Percentiles rank a stretch among this genome's conserved stretches.
Evolutionary conservation across 1,140 invertebrate genomes (phyloP).

Genomic region (Panagrolaimus sp.): DNA sequence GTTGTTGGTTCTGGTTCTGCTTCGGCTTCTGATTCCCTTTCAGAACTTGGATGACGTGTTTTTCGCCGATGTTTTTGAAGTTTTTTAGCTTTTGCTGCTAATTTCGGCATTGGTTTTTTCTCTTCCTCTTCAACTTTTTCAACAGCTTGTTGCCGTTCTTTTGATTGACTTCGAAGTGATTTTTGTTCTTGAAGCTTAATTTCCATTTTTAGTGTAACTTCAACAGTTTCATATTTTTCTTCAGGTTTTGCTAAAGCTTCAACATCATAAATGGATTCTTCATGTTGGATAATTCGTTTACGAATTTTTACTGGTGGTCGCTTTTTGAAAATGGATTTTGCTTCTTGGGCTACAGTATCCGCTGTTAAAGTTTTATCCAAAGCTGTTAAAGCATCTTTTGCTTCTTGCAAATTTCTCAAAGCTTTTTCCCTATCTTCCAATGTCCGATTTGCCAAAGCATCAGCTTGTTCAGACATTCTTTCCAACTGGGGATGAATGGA

Average conservation of each 20-base stretch:
- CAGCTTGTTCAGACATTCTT: too few species aligned
- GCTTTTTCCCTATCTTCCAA: too few species aligned
- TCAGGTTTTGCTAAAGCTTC: not conserved
- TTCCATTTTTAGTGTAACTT: slow-evolving; percentile 4
- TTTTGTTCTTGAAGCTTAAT: not conserved
- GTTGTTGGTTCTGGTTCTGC: not conserved
- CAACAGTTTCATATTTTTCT: slow-evolving; percentile 9
- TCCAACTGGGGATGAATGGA: too few species aligned
- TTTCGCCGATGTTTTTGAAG: slow-evolving; percentile 3
- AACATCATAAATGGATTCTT: too few species aligned
- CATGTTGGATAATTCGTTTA: too few species aligned
- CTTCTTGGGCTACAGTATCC: too few species aligned
- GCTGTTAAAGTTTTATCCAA: too few species aligned
- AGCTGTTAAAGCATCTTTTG: too few species aligned
- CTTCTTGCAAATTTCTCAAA: too few species aligned
- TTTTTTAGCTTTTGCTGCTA: not conserved
- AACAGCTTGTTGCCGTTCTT: too few species aligned
- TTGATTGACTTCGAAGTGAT: too few species aligned
- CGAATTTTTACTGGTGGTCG: not conserved
- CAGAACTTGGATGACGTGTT: not conserved
- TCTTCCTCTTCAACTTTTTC: not conserved
- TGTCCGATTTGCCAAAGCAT: too few species aligned
- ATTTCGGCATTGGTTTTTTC: not conserved
- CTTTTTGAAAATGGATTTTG: not conserved
- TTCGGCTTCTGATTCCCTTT: not conserved